A percentile compares a stretch with the other conserved stretches of the same genome.
These are phyloP conservation scores for Neotragus pygmaeus DNA, from an alignment of 2,113 vertebrate species.

Conservation along the genomic window DNA sequence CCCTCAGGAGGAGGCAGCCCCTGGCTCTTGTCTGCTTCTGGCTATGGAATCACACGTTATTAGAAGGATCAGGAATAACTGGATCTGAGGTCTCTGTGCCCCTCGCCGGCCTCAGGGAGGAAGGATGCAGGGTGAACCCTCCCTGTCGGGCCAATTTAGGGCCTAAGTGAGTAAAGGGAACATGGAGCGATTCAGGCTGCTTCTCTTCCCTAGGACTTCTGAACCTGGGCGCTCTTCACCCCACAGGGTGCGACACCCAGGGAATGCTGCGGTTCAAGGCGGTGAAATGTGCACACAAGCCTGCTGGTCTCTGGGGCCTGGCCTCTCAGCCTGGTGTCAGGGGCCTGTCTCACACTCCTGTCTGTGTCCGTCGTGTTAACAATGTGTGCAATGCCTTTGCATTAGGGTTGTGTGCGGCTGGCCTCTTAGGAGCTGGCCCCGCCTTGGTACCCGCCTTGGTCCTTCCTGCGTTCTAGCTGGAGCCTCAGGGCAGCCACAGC, in stretches of 20 bases:
- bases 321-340: accelerated
- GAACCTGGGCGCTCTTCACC: not conserved
- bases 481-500: not conserved
- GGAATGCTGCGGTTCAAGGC: not conserved
- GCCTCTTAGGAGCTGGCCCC: not conserved
- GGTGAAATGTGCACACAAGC: not conserved
- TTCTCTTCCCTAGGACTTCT: not conserved
- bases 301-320: not conserved
- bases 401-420: no score
- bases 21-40: not conserved
- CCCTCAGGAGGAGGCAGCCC: not conserved
- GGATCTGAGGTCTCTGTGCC: not conserved
- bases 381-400: not conserved
- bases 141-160: no score
- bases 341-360: not conserved
- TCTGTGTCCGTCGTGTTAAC: not conserved
- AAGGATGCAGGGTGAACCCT: not conserved
- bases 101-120: not conserved
- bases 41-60: not conserved
- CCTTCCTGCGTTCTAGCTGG: not conserved
- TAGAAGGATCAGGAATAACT: not conserved
- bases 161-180: not conserved
- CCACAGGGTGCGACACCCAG: not conserved
- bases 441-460: accelerated
- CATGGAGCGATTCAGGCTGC: not conserved